Percentiles rank a stretch among this genome's conserved stretches.
phyloP scores from a whole-genome alignment of 2,113 vertebrate genomes.

The Paramisgurnus dabryanus region DNA sequence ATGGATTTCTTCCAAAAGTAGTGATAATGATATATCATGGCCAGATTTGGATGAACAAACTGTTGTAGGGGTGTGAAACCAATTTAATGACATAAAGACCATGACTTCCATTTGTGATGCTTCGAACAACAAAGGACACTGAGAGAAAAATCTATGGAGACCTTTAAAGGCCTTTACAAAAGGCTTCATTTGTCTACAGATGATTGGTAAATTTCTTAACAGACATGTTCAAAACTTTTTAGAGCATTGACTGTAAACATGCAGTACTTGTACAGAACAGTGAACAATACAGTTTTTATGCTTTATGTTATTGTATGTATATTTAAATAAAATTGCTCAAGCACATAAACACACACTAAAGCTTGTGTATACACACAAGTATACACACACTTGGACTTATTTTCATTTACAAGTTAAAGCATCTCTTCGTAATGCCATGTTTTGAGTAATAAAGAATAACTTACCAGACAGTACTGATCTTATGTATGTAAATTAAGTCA shows the following conservation, averaged over 20 bases:
- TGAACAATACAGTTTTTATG: background rate
- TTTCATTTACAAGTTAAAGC: too few relatives aligned
- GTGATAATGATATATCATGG: constrained; percentile 85
- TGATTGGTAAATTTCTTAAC: constrained; percentile 6
- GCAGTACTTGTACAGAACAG: background rate
- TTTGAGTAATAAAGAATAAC: background rate
- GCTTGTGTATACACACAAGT: background rate
- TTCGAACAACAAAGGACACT: constrained; percentile 44
- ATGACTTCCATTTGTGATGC: constrained; percentile 49
- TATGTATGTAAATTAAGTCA: background rate
- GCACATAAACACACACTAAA: background rate
- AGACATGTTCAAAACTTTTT: constrained; percentile 11
- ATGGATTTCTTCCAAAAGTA: constrained; percentile 85
- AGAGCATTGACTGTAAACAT: background rate
- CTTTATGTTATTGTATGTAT: background rate
- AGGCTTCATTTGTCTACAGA: constrained; percentile 21
- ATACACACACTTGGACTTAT: background rate
- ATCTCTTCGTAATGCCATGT: background rate
- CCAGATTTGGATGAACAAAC: constrained; percentile 78
- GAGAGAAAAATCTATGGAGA: constrained; percentile 46
- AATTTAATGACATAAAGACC: constrained; percentile 75
- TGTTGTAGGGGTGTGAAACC: constrained; percentile 76
- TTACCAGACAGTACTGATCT: background rate
- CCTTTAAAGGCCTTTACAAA: constrained; percentile 49
- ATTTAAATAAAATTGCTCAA: background rate